Evolutionary conservation across 2,113 vertebrate genomes (phyloP).

Genomic region (Vidua macroura): DNA sequence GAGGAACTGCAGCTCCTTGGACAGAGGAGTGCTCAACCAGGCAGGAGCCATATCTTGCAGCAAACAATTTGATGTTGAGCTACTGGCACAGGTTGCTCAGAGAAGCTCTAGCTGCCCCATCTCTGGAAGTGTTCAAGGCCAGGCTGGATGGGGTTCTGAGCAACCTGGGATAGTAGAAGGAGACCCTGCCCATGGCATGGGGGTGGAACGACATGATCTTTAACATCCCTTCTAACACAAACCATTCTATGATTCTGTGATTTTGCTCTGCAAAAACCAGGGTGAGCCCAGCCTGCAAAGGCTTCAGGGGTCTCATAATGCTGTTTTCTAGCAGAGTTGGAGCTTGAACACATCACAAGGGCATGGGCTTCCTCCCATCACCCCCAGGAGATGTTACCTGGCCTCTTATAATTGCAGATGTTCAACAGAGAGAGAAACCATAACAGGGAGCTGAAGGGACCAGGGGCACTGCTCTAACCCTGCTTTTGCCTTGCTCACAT

Average conservation of each 20-base stretch:
- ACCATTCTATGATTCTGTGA: background rate
- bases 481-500: background rate
- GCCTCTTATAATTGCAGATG: background rate
- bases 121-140: background rate
- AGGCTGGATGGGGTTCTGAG: background rate
- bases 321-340: background rate
- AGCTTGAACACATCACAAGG: background rate
- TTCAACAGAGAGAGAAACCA: background rate
- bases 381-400: background rate
- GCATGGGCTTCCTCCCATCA: background rate
- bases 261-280: background rate
- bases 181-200: background rate
- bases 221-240: background rate
- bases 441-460: background rate
- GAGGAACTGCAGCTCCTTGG: background rate
- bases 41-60: background rate
- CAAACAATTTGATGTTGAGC: background rate
- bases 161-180: background rate
- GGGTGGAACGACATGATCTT: fast-evolving
- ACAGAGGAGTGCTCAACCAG: fast-evolving
- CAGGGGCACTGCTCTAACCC: background rate
- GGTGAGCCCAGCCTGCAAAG: background rate
- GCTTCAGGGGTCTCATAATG: background rate
- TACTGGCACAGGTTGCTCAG: background rate
- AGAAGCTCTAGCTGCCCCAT: background rate